These are phyloP conservation scores for Myxocyprinus asiaticus DNA, from an alignment of 2,113 vertebrate species.

Conservation along the genomic window DNA sequence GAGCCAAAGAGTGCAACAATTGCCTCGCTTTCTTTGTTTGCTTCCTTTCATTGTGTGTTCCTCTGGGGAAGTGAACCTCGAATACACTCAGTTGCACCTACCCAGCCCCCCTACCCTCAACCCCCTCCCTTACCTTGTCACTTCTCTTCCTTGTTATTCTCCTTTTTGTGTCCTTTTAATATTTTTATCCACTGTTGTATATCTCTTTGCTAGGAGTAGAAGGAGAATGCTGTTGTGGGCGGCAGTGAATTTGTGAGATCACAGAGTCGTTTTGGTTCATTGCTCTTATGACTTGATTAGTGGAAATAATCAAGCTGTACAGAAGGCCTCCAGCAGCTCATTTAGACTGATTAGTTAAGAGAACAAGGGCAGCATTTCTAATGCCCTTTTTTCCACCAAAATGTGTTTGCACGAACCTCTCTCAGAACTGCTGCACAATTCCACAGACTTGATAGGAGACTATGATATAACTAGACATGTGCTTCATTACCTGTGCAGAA, in stretches of 20 bases:
- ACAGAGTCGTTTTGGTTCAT: not conserved
- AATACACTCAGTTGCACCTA: too few relatives aligned
- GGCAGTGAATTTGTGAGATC: not conserved
- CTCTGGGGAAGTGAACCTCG: not conserved
- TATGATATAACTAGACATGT: too few relatives aligned
- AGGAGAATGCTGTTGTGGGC: too few relatives aligned
- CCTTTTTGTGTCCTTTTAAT: not conserved
- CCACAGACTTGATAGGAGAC: too few relatives aligned
- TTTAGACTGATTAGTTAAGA: conserved; percentile 23
- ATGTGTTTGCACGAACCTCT: too few relatives aligned
- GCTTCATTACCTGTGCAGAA: too few relatives aligned
- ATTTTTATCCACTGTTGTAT: not conserved
- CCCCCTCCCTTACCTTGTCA: too few relatives aligned
- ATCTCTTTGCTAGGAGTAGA: not conserved
- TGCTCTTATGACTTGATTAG: conserved; percentile 39
- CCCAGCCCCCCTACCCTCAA: too few relatives aligned
- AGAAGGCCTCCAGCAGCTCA: conserved; percentile 14
- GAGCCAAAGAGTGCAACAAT: conserved; percentile 2
- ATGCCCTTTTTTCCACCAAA: too few relatives aligned
- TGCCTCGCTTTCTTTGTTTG: conserved; percentile 22
- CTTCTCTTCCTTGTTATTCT: too few relatives aligned
- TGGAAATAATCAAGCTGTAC: conserved; percentile 24
- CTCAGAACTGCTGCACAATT: too few relatives aligned
- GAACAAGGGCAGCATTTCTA: conserved; percentile 8
- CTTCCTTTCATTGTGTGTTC: conserved; percentile 17